Evolutionary conservation across 2,888 invertebrate genomes (phyloP).

Genomic region (Xestia c-nigrum): DNA sequence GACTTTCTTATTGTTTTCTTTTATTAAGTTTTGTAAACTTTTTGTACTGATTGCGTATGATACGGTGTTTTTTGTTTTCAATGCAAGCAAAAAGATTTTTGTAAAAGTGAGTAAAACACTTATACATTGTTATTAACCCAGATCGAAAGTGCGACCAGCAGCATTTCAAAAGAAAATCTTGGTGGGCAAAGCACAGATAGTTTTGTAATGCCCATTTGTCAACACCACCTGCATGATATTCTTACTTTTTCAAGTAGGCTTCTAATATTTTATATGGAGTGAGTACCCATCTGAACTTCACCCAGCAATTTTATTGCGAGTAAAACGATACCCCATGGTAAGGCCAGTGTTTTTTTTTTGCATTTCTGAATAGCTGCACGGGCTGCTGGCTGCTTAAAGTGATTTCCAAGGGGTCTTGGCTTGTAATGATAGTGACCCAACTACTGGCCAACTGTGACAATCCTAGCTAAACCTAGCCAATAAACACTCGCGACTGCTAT

Average conservation of each 20-base stretch:
- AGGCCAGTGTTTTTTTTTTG: background rate
- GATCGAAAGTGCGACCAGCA: background rate
- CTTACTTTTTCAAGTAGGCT: background rate
- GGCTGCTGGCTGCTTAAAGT: no score
- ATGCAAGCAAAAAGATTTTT: background rate
- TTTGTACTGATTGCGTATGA: background rate
- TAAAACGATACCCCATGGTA: background rate
- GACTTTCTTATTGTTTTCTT: slow-evolving; percentile 32
- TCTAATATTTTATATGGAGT: background rate
- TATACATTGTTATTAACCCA: background rate
- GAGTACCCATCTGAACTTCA: background rate
- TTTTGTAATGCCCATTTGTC: background rate
- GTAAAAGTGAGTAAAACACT: background rate
- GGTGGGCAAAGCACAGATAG: background rate
- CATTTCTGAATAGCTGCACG: background rate
- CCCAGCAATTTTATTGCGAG: background rate
- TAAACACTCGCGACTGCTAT: background rate
- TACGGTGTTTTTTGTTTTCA: slow-evolving; percentile 6
- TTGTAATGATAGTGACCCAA: background rate
- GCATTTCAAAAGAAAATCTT: background rate
- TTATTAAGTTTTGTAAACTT: slow-evolving; percentile 22
- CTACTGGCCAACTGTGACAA: background rate
- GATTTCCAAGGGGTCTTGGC: background rate
- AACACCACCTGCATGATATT: background rate
- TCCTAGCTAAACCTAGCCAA: background rate